phyloP scores from a whole-genome alignment of 92 coral and sea anemone genomes.

The Parazoanthus atlanticus region DNA sequence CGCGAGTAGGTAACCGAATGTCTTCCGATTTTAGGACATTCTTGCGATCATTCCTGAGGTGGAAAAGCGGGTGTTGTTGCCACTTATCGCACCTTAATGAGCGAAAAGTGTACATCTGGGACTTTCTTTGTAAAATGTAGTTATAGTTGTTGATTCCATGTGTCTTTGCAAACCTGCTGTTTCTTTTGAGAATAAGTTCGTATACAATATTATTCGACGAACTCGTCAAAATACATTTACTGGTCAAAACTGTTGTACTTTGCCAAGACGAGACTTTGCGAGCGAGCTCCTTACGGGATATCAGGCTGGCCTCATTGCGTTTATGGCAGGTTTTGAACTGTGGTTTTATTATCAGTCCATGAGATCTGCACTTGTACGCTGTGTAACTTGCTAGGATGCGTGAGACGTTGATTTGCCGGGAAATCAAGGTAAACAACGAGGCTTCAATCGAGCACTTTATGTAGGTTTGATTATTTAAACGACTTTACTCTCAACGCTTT shows the following conservation, averaged over 20 bases:
- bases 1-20: background rate
- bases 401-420: conserved; percentile 3
- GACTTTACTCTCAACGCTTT: background rate
- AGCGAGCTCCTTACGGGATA: background rate
- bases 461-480: conserved; percentile 19
- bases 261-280: background rate
- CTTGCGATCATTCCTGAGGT: background rate
- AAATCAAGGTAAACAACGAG: background rate
- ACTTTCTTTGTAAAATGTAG: background rate
- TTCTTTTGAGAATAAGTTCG: background rate
- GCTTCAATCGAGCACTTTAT: conserved; percentile 45
- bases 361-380: background rate
- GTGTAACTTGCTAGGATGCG: conserved; percentile 1
- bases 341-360: background rate
- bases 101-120: conserved; percentile 11
- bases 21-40: conserved; percentile 17
- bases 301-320: background rate
- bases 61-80: background rate
- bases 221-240: background rate
- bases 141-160: background rate
- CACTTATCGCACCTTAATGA: conserved; percentile 6
- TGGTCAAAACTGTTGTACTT: background rate
- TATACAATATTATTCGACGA: background rate
- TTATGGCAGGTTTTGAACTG: background rate
- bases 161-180: background rate